These are phyloP conservation scores for Drosophila niveifrons DNA, from an alignment of 2,888 invertebrate species.

Conservation along the genomic window DNA sequence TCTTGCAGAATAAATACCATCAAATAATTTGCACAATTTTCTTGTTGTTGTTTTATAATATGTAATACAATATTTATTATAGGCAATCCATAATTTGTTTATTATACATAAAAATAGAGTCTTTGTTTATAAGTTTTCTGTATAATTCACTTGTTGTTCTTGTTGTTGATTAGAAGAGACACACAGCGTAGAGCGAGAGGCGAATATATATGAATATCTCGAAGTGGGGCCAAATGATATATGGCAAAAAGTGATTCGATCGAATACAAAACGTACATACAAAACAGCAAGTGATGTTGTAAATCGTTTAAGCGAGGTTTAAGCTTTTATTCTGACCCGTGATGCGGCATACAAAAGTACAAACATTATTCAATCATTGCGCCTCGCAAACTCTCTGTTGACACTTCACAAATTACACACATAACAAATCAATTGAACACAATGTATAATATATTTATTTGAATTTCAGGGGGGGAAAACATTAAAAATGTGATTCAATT, in stretches of 20 bases:
- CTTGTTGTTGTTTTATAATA: constrained; percentile 33
- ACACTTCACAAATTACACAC: constrained; percentile 19
- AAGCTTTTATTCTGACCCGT: constrained; percentile 21
- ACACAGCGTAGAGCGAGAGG: constrained; percentile 71
- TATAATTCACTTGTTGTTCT: constrained; percentile 6
- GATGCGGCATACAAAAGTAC: constrained; percentile 42
- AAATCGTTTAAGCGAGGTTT: constrained; percentile 35
- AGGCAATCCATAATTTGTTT: constrained; percentile 52
- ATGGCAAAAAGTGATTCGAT: constrained; percentile 29
- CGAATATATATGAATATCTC: constrained; percentile 24
- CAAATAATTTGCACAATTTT: constrained; percentile 31
- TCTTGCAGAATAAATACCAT: constrained; percentile 41
- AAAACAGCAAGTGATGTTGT: constrained; percentile 18
- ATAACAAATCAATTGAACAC: constrained; percentile 3
- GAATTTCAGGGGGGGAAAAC: background rate
- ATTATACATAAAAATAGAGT: constrained; percentile 61
- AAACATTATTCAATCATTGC: constrained; percentile 27
- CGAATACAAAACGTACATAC: constrained; percentile 10
- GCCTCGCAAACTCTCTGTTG: constrained; percentile 26
- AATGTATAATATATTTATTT: constrained; percentile 3
- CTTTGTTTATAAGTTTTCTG: constrained; percentile 10
- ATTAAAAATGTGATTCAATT: constrained; percentile 16
- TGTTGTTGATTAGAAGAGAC: constrained; percentile 21
- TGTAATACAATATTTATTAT: constrained; percentile 48
- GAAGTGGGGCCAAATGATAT: constrained; percentile 22